phyloP scores from a whole-genome alignment of 2,888 invertebrate genomes.

The Drosophila borealis region DNA sequence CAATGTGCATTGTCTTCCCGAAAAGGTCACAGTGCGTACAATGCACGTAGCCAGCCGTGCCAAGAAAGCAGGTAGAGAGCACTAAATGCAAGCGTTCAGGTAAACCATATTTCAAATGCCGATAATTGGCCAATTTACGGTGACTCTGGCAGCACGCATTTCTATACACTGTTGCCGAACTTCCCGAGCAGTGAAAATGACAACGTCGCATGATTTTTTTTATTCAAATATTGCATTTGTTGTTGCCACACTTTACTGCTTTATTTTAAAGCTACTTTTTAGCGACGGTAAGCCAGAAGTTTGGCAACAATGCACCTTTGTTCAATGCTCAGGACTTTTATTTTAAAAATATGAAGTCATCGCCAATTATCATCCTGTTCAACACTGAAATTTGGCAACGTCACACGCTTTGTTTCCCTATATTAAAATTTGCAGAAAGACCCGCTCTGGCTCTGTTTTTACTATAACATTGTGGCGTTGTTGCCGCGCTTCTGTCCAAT shows the following conservation, averaged over 20 bases:
- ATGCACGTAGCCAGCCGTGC: slow-evolving; percentile 39
- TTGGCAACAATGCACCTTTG: too few species aligned
- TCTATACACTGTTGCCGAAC: slow-evolving; percentile 37
- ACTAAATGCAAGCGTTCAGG: slow-evolving; percentile 51
- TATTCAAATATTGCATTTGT: not conserved
- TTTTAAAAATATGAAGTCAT: too few species aligned
- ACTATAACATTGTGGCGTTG: not conserved
- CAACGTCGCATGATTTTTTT: slow-evolving; percentile 2
- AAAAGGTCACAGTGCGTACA: slow-evolving; percentile 72
- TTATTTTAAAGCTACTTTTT: too few species aligned
- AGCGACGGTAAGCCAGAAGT: too few species aligned
- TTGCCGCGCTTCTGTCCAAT: not conserved
- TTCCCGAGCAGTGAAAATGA: slow-evolving; percentile 41
- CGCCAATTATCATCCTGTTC: too few species aligned
- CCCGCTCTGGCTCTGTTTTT: too few species aligned
- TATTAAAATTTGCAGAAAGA: too few species aligned
- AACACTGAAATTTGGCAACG: too few species aligned
- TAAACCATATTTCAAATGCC: slow-evolving; percentile 74
- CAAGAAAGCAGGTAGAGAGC: slow-evolving; percentile 57
- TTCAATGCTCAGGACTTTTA: too few species aligned
- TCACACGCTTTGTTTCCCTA: too few species aligned
- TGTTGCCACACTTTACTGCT: not conserved
- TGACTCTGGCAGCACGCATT: slow-evolving; percentile 12
- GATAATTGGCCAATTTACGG: slow-evolving; percentile 82
- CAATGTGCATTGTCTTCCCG: slow-evolving; percentile 68